Percentiles rank a stretch among this genome's conserved stretches.
phyloP scores from a whole-genome alignment of 2,113 vertebrate genomes.

The Poecilia latipinna region DNA sequence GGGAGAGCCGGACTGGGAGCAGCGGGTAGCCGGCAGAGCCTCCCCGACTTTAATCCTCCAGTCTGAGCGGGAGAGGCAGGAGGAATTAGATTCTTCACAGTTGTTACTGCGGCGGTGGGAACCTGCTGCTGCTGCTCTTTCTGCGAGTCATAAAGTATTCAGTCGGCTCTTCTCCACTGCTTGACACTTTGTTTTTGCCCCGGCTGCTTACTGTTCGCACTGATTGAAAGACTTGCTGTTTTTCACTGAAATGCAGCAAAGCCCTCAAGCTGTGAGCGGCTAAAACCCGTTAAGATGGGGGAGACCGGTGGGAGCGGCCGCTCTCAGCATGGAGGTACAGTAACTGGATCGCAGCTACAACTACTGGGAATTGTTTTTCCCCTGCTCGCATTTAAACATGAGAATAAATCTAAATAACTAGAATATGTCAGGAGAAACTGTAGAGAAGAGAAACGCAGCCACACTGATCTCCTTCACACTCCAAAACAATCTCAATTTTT shows the following conservation, averaged over 20 bases:
- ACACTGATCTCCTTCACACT: not conserved
- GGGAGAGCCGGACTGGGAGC: conserved; percentile 39
- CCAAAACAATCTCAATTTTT: not conserved
- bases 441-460: not conserved
- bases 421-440: too few relatives aligned
- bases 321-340: conserved; percentile 10
- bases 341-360: not conserved
- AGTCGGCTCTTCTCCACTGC: conserved; percentile 26
- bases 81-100: conserved; percentile 75
- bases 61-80: conserved; percentile 63
- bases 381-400: not conserved
- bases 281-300: conserved; percentile 31
- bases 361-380: not conserved
- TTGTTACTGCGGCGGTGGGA: conserved; percentile 68
- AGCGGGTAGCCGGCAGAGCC: conserved; percentile 62
- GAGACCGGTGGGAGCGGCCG: not conserved
- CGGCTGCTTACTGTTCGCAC: conserved; percentile 24
- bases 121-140: conserved; percentile 71
- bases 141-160: conserved; percentile 59
- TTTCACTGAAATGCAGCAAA: conserved; percentile 22
- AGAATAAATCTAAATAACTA: not conserved
- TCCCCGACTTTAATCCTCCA: conserved; percentile 65
- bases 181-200: conserved; percentile 48
- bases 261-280: conserved; percentile 27
- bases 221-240: conserved; percentile 42